phyloP scores from a whole-genome alignment of 2,113 vertebrate species.

The Paratilapia polleni region DNA sequence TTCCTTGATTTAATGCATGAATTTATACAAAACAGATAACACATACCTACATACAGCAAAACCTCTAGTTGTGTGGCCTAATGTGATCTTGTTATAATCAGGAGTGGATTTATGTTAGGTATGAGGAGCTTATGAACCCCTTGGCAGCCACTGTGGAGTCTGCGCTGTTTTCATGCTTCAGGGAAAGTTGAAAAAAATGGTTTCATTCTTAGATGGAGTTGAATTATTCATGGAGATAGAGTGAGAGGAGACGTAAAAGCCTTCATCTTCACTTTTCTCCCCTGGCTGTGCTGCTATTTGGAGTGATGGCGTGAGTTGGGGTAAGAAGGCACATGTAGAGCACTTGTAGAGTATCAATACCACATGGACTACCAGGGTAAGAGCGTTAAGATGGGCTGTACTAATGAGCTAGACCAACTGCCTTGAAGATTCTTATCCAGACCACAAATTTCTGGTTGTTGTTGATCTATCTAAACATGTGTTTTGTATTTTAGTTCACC shows the following conservation, averaged over 20 bases:
- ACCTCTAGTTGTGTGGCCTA: conserved; percentile 47
- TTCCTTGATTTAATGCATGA: background rate
- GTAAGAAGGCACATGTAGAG: conserved; percentile 34
- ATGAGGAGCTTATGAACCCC: conserved; percentile 50
- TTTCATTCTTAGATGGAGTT: conserved; percentile 48
- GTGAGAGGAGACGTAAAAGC: conserved; percentile 57
- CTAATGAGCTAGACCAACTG: background rate
- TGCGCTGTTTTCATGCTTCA: conserved; percentile 56
- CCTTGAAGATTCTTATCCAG: background rate
- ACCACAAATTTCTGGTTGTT: background rate
- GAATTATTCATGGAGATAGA: conserved; percentile 67
- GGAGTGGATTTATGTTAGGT: conserved; percentile 50
- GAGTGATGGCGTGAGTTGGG: conserved; percentile 41
- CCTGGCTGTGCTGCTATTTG: conserved; percentile 22
- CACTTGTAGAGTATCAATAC: conserved; percentile 7
- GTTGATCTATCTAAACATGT: conserved; percentile 3
- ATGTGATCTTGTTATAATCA: conserved; percentile 52
- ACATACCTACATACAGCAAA: conserved; percentile 18
- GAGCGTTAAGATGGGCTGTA: background rate
- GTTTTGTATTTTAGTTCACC: background rate
- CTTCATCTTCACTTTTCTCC: conserved; percentile 56
- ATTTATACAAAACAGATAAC: background rate
- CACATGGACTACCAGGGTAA: background rate
- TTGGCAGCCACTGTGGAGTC: conserved; percentile 39
- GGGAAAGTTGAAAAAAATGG: conserved; percentile 48